A percentile compares a stretch with the other conserved stretches of the same genome.
Evolutionary conservation across 2,797 vertebrate genomes (phyloP).

Genomic region (Artibeus jamaicensis): DNA sequence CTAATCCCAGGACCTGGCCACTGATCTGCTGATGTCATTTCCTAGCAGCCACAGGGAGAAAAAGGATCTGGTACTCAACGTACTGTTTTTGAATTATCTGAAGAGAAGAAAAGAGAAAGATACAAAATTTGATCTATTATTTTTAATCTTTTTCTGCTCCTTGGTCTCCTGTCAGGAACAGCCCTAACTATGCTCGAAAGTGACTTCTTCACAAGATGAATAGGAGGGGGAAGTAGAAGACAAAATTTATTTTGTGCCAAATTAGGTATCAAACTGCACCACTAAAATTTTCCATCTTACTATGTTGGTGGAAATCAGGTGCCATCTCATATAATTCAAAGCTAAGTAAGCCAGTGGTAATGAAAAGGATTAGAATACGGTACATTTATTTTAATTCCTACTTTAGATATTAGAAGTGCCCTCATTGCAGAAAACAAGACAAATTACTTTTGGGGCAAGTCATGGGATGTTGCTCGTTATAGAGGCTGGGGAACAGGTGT

Average conservation of each 20-base stretch:
- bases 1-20: neutral
- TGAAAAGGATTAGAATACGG: conserved; percentile 49
- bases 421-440: neutral
- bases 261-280: conserved; percentile 68
- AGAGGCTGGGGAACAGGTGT: neutral
- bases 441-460: neutral
- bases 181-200: conserved; percentile 38
- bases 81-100: neutral
- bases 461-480: neutral
- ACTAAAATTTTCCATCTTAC: conserved; percentile 54
- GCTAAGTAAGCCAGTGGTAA: conserved; percentile 27
- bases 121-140: neutral
- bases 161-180: conserved; percentile 4
- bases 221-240: neutral
- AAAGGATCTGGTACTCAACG: neutral
- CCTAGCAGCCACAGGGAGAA: neutral
- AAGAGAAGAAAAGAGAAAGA: neutral
- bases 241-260: conserved; percentile 58
- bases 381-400: conserved; percentile 60
- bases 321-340: conserved; percentile 22
- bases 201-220: conserved; percentile 61
- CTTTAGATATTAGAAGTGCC: conserved; percentile 13
- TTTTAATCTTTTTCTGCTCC: conserved; percentile 7
- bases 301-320: conserved; percentile 46
- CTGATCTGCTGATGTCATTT: neutral